Evolutionary conservation across 2,113 vertebrate genomes (phyloP), one percentile per base, ranked within the genome.

Genomic region (Uropsilus gracilis): DNA sequence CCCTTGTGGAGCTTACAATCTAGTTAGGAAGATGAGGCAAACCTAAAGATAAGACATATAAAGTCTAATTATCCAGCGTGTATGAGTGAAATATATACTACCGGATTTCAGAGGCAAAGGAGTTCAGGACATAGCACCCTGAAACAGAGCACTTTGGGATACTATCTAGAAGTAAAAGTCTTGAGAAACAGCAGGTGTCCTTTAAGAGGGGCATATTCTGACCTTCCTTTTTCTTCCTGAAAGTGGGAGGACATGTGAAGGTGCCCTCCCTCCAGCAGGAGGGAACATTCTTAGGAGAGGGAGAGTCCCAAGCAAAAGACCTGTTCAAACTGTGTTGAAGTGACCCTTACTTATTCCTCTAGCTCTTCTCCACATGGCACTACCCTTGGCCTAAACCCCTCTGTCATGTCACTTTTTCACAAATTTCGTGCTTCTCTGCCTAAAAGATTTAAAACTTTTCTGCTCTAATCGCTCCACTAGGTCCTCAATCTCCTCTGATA

Each of bases 1-100:
- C 44, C 30, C 55, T 82, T 76, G 28, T 72, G 66, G 5, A 94
- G 53, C 46, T 87, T 68, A 94, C 17, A 72, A 90, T 91, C 17
- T 75, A 89, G 68, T 92, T 64, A 76, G 30, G 55, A 86, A 80
- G 22, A 3, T 28, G 90, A 89, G 11, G 66, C 10, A 59, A 76
- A 66, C 14, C 64, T 2, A 53, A 39, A 94, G 90, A 73, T 75
- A 6, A 28, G 39, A 55, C 81, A 85, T 11, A 91, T 26, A 37
- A 92, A 72, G 61, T 34, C 1, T 39, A 86, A 66, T 14, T 73
- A 75, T 89, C 22, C 77, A 72, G 68, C 37, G 59, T 78, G 34
- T 10, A 72, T 76, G 42, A 77, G 14, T 82, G 63, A 92, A 91
- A 89, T 71, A 90, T 12, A 90, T n/a, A 75, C 8, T 73, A 39